Percentiles rank a stretch among this genome's conserved stretches.
phyloP scores from a whole-genome alignment of 2,113 vertebrate genomes.

The Myanophis thanlyinensis region DNA sequence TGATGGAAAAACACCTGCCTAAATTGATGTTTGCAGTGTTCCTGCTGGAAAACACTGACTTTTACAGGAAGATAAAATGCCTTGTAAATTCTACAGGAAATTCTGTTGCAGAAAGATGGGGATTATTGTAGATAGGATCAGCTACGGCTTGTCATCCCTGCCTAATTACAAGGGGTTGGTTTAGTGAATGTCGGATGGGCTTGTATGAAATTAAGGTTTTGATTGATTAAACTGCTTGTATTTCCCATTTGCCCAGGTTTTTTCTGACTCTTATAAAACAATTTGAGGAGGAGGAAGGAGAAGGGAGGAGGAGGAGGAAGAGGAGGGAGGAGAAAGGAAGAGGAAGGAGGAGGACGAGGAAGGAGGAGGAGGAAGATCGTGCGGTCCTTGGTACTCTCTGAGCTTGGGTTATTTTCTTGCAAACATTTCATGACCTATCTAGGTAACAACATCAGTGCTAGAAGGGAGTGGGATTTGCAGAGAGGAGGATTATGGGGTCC shows the following conservation, averaged over 20 bases:
- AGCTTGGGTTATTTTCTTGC: no score
- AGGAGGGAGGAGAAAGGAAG: no score
- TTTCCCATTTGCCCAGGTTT: constrained; percentile 52
- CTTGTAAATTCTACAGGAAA: constrained; percentile 15
- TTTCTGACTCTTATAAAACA: constrained; percentile 47
- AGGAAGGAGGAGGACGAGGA: accelerated
- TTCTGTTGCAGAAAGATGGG: background rate
- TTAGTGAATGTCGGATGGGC: constrained; percentile 38
- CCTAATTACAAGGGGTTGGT: constrained; percentile 51
- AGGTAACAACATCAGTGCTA: no score
- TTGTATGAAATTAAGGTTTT: constrained; percentile 61
- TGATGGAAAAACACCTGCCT: constrained; percentile 37
- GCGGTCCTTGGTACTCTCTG: no score
- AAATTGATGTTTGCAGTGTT: constrained; percentile 15
- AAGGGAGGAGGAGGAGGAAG: no score
- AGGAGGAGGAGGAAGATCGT: no score
- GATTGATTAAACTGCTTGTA: constrained; percentile 62
- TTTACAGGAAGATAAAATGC: constrained; percentile 5
- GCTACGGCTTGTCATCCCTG: constrained; percentile 17
- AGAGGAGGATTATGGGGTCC: no score
- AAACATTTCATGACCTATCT: no score
- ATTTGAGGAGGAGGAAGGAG: background rate
- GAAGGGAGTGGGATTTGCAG: no score
- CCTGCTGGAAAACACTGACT: constrained; percentile 21
- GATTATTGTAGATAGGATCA: background rate